Evolutionary conservation across 2,797 vertebrate genomes (phyloP), one percentile per base, ranked within the genome.

Genomic region (Melanogrammus aeglefinus): DNA sequence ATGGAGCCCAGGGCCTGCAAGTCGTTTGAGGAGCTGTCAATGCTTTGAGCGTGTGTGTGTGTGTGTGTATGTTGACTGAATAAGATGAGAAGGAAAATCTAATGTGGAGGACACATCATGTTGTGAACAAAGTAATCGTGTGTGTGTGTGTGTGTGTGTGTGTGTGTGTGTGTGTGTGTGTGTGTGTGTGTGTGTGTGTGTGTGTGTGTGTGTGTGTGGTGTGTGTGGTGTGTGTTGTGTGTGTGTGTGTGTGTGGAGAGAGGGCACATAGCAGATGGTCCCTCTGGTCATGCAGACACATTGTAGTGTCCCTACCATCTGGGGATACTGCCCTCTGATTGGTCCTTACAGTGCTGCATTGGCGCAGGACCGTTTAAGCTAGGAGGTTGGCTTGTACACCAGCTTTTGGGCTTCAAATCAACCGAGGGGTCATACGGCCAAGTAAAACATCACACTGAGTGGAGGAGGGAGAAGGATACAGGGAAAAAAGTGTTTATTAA

Each of bases 291-390:
- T 72, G 73, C 72, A 81, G 88, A 87, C 86, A 88, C 84, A 90
- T 86, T 90, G 81, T 86, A 88, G n/a, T 90, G 86, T 83, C 80
- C 81, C 86, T 89, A 85, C 92, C 92, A 92, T 93, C 91, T 93
- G 93, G 88, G 77, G 51, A 78, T 76, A 18, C 73, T 51, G 36
- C 51, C 47, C 77, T 35, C 77, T 76, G 78, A 81, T 91, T 91
- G 88, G 85, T 85, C 85, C 76, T 77, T 76, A 76, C 71, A 77
- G 86, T 86, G 75, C 86, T 81, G 86, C 87, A 79, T 38, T 81
- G 80, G 80, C 77, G 78, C 77, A 81, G 86, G 85, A 80, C 51
- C 2, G n/a, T 21, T 33, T 35, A 83, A 79, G 81, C 82, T 81
- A 85, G 87, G 80, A 83, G 80, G 86, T 83, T 83, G 86, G 86